phyloP scores from a whole-genome alignment of 2,113 vertebrate species.

The Sturnus vulgaris region DNA sequence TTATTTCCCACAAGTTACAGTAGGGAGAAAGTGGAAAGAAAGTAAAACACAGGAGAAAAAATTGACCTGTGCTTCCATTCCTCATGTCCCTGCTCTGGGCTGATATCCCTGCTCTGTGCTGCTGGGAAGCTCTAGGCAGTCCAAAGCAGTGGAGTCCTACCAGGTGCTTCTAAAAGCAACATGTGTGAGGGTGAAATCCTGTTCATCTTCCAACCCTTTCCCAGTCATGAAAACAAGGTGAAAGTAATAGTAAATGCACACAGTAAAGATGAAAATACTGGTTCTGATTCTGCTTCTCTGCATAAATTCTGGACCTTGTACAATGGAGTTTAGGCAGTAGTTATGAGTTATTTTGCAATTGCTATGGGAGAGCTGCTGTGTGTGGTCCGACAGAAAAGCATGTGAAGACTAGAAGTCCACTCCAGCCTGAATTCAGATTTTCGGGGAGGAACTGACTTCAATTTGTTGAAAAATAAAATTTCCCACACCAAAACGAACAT shows the following conservation, averaged over 20 bases:
- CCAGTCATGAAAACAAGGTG: rapidly evolving
- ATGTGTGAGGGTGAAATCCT: background rate
- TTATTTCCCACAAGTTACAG: background rate
- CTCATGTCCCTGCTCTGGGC: background rate
- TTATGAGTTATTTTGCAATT: background rate
- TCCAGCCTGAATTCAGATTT: background rate
- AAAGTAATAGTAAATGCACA: background rate
- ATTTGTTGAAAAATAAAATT: background rate
- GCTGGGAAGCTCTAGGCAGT: background rate
- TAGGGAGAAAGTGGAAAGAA: background rate
- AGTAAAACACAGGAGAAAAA: background rate
- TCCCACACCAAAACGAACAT: background rate
- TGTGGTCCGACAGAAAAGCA: background rate
- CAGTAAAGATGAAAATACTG: background rate
- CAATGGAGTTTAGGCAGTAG: background rate
- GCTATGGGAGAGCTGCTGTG: background rate
- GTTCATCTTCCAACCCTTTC: background rate
- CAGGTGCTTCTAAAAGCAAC: background rate
- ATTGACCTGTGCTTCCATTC: background rate
- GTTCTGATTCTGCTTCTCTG: background rate
- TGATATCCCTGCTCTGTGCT: background rate
- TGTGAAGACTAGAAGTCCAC: rapidly evolving
- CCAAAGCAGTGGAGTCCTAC: background rate
- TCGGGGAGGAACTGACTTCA: background rate
- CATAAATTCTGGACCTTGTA: background rate